Conservation (phyloP, 2,113 vertebrate species). For the Pimephales promelas region DNA sequence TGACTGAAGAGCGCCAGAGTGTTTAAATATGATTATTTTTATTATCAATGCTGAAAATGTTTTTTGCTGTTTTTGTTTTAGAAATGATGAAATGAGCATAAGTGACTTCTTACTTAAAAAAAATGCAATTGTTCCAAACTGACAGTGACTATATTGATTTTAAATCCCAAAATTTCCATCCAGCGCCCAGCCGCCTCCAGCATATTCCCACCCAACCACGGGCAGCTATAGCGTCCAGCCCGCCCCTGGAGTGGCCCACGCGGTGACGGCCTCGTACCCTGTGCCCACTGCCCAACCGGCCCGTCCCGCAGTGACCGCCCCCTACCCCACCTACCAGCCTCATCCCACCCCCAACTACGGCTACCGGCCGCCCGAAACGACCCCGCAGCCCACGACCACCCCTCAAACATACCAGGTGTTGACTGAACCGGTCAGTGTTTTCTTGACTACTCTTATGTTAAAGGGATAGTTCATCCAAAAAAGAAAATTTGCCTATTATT, state of each 20-base stretch:
- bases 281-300: constrained; percentile 64
- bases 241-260: constrained; percentile 64
- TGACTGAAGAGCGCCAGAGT: too few relatives aligned
- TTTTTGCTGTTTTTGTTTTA: too few relatives aligned
- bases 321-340: constrained; percentile 69
- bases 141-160: not conserved
- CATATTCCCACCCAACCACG: constrained; percentile 72
- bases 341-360: constrained; percentile 70
- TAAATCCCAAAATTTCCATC: not conserved
- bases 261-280: constrained; percentile 71
- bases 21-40: too few relatives aligned
- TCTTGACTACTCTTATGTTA: not conserved
- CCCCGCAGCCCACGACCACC: constrained; percentile 67
- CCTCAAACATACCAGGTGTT: constrained; percentile 79
- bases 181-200: constrained; percentile 72
- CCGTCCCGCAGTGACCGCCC: constrained; percentile 60
- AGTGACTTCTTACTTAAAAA: too few relatives aligned
- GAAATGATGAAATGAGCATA: too few relatives aligned
- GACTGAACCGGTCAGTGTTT: constrained; percentile 65
- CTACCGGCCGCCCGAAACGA: constrained; percentile 67
- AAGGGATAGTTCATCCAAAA: too few relatives aligned
- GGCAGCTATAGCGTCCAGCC: constrained; percentile 70
- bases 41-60: too few relatives aligned
- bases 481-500: too few relatives aligned
- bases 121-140: too few relatives aligned